A percentile compares a stretch with the other conserved stretches of the same genome.
Evolutionary conservation across 2,888 invertebrate species (phyloP).

Genomic region (Drosophila acutilabella): DNA sequence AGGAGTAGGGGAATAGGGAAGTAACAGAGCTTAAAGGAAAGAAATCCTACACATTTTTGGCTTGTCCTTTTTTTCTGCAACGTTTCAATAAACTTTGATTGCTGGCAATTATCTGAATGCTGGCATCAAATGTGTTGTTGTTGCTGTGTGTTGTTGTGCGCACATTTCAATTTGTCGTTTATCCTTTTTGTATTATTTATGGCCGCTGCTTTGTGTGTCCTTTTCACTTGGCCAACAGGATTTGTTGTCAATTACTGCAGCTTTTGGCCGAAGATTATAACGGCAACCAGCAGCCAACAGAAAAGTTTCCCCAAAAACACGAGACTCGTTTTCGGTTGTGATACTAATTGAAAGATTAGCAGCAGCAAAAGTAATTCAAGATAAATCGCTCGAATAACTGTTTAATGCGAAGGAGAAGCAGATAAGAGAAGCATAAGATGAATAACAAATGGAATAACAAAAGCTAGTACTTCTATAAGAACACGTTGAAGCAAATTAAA

Average conservation of each 20-base stretch:
- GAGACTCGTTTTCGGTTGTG: conserved; percentile 32
- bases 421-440: neutral
- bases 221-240: conserved; percentile 35
- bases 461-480: no score
- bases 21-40: neutral
- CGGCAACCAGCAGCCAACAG: conserved; percentile 65
- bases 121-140: conserved; percentile 48
- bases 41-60: conserved; percentile 18
- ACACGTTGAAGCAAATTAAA: no score
- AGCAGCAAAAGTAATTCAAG: conserved; percentile 13
- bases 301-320: conserved; percentile 51
- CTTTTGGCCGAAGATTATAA: conserved; percentile 33
- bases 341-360: conserved; percentile 51
- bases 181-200: conserved; percentile 64
- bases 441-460: no score
- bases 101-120: conserved; percentile 74
- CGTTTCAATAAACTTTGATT: conserved; percentile 77
- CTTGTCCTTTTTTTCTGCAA: conserved; percentile 36
- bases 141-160: conserved; percentile 5
- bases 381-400: conserved; percentile 32
- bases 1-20: neutral
- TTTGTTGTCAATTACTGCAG: conserved; percentile 67
- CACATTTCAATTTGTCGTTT: conserved; percentile 60
- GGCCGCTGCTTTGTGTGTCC: conserved; percentile 34
- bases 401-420: neutral